Percentiles rank a stretch among this genome's conserved stretches.
These are phyloP conservation scores for Ophiothrix spiculata DNA, from an alignment of 35 echinoderm and acorn worm genomes.

Conservation along the genomic window DNA sequence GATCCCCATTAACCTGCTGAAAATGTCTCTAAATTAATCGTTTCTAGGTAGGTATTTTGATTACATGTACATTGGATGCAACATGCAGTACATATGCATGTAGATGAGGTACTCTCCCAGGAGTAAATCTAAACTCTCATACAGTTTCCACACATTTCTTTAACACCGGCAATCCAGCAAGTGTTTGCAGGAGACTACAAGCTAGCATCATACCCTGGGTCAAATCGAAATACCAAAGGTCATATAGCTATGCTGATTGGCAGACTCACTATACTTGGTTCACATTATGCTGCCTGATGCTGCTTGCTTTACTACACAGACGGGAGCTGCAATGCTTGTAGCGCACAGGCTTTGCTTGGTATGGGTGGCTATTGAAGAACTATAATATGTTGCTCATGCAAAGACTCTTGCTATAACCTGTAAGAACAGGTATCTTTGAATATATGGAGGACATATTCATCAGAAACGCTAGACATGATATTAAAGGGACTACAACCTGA, in stretches of 20 bases:
- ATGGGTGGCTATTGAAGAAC: too few relatives aligned
- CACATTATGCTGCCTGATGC: too few relatives aligned
- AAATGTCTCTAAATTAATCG: neutral
- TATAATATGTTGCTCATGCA: neutral
- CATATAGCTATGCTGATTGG: neutral
- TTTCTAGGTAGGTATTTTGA: too few relatives aligned
- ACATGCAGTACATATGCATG: neutral
- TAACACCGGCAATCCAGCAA: neutral
- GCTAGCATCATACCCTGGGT: neutral
- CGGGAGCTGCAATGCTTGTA: too few relatives aligned
- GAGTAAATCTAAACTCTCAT: neutral
- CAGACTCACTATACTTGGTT: neutral
- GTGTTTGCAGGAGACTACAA: neutral
- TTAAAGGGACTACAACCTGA: too few relatives aligned
- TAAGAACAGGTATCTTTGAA: neutral
- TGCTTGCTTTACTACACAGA: too few relatives aligned
- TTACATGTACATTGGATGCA: too few relatives aligned
- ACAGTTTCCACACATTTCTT: neutral
- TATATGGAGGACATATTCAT: neutral
- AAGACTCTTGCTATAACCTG: neutral
- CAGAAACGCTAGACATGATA: too few relatives aligned
- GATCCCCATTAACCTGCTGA: neutral
- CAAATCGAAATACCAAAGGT: slow-evolving; percentile 40
- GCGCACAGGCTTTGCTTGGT: too few relatives aligned
- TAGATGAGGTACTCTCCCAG: neutral